Percentiles rank a stretch among this genome's conserved stretches.
phyloP scores from a whole-genome alignment of 2,113 vertebrate genomes.

The Mustela lutreola region DNA sequence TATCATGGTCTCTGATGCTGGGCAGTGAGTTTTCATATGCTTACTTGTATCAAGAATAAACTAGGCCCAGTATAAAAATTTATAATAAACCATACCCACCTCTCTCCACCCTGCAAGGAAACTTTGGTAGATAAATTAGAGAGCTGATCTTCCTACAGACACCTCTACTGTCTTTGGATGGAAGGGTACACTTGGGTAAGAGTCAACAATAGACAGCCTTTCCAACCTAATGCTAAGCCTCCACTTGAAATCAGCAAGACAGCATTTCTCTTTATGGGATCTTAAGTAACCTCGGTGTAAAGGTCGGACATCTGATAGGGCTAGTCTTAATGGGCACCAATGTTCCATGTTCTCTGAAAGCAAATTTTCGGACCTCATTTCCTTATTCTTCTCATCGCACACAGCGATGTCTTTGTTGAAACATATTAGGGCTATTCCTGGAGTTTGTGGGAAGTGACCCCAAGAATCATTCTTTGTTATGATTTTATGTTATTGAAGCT shows the following conservation, averaged over 20 bases:
- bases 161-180: background rate
- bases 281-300: background rate
- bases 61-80: background rate
- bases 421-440: background rate
- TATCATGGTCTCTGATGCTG: background rate
- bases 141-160: background rate
- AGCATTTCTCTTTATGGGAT: background rate
- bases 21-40: background rate
- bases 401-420: background rate
- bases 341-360: background rate
- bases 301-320: background rate
- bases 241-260: background rate
- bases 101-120: background rate
- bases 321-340: background rate
- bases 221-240: background rate
- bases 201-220: background rate
- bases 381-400: background rate
- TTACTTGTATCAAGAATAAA: background rate
- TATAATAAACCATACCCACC: no score
- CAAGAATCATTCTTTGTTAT: conserved; percentile 6
- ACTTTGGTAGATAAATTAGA: background rate
- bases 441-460: conserved; percentile 1
- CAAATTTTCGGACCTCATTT: background rate
- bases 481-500: background rate
- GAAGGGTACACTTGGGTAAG: background rate